Evolutionary conservation across 1,140 invertebrate genomes (phyloP).

Genomic region (Hormaphis cornu): DNA sequence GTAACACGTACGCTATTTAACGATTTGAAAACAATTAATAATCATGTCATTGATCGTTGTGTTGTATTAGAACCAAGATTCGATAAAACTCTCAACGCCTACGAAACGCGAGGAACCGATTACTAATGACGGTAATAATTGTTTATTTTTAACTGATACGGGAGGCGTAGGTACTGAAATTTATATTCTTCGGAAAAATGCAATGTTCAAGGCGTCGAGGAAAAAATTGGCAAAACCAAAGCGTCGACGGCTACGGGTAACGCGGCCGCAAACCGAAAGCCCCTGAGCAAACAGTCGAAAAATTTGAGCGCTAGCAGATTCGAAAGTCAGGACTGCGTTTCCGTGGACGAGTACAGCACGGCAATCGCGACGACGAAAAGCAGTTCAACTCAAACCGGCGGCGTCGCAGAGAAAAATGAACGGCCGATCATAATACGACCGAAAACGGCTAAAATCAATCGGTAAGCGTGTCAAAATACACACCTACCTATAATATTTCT

Average conservation of each 20-base stretch:
- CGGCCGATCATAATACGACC: conserved; percentile 40
- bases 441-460: conserved; percentile 44
- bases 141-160: too few relatives aligned
- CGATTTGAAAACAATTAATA: too few relatives aligned
- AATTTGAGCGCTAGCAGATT: neutral
- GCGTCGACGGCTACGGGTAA: neutral
- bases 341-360: conserved; percentile 37
- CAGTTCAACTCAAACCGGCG: neutral
- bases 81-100: too few relatives aligned
- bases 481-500: too few relatives aligned
- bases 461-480: too few relatives aligned
- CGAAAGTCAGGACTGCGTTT: conserved; percentile 33
- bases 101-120: too few relatives aligned
- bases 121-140: too few relatives aligned
- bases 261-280: neutral
- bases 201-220: neutral
- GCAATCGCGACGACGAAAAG: neutral
- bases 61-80: too few relatives aligned
- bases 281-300: neutral
- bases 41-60: too few relatives aligned
- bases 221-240: neutral
- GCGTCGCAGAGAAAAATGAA: conserved; percentile 28
- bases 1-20: too few relatives aligned
- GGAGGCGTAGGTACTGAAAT: too few relatives aligned
- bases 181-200: too few relatives aligned